These are phyloP conservation scores for Drosophila sordidula DNA, from an alignment of 2,888 invertebrate genomes.

Conservation along the genomic window DNA sequence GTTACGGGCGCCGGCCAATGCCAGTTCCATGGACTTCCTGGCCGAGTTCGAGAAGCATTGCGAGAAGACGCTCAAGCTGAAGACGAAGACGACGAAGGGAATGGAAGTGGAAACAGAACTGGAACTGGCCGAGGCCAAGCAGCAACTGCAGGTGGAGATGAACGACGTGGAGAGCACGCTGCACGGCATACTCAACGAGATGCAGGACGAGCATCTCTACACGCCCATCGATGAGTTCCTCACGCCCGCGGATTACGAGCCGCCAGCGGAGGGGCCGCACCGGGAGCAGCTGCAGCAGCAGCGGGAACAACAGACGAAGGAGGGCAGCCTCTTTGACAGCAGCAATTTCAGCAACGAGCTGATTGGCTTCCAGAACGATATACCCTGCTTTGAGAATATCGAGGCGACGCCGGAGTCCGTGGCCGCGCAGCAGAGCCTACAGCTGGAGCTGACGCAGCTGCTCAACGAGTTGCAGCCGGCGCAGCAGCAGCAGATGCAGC, in stretches of 20 bases:
- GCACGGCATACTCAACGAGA: slow-evolving; percentile 81
- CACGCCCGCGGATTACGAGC: slow-evolving; percentile 75
- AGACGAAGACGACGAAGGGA: not conserved
- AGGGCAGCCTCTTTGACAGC: slow-evolving; percentile 54
- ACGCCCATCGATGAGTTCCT: slow-evolving; percentile 80
- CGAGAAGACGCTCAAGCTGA: slow-evolving; percentile 52
- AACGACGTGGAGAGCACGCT: slow-evolving; percentile 80
- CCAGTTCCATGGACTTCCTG: slow-evolving; percentile 73
- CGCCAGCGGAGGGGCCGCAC: slow-evolving; percentile 19
- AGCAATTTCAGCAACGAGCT: slow-evolving; percentile 77
- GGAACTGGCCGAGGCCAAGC: slow-evolving; percentile 50
- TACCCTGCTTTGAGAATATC: slow-evolving; percentile 82
- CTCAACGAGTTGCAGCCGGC: slow-evolving; percentile 67
- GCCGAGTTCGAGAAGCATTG: slow-evolving; percentile 80
- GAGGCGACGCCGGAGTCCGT: slow-evolving; percentile 48
- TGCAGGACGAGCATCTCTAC: slow-evolving; percentile 82
- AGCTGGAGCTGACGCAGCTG: slow-evolving; percentile 70
- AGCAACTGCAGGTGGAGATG: slow-evolving; percentile 73
- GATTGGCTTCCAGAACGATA: slow-evolving; percentile 82
- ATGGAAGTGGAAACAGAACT: slow-evolving; percentile 5
- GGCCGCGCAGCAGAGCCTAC: slow-evolving; percentile 43
- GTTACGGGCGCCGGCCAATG: slow-evolving; percentile 6
- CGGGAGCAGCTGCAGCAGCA: not conserved
- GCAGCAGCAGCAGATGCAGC: slow-evolving; percentile 14
- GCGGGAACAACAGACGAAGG: slow-evolving; percentile 11